phyloP scores from a whole-genome alignment of 2,888 invertebrate genomes.

The Quadroppia sp. region DNA sequence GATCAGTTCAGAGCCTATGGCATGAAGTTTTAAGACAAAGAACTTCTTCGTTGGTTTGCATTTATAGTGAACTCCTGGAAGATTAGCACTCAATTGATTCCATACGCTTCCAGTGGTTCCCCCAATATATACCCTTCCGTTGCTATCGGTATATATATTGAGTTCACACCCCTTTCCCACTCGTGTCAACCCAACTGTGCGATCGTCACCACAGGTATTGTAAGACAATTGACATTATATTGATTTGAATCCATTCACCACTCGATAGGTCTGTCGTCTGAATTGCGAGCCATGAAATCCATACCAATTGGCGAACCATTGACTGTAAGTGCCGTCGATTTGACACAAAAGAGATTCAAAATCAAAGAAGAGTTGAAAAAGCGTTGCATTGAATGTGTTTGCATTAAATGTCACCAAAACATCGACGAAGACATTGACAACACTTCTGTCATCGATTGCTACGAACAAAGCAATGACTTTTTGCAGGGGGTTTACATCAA shows the following conservation, averaged over 20 bases:
- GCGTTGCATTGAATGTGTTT: neutral
- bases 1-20: neutral
- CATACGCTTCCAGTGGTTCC: neutral
- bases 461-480: no score
- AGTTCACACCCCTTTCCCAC: neutral
- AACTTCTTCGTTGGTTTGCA: constrained; percentile 20
- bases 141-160: neutral
- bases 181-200: neutral
- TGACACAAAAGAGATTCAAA: neutral
- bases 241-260: neutral
- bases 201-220: neutral
- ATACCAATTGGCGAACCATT: neutral
- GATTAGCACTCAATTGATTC: neutral
- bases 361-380: neutral
- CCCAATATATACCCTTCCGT: neutral
- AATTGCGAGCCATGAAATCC: neutral
- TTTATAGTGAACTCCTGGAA: neutral
- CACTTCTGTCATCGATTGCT: no score
- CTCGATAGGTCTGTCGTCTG: neutral
- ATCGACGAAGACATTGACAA: neutral
- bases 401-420: neutral
- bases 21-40: neutral
- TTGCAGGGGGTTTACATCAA: no score
- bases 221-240: neutral
- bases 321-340: neutral